These are phyloP conservation scores for Meteorus colon DNA, from an alignment of 2,888 invertebrate species.

Conservation along the genomic window DNA sequence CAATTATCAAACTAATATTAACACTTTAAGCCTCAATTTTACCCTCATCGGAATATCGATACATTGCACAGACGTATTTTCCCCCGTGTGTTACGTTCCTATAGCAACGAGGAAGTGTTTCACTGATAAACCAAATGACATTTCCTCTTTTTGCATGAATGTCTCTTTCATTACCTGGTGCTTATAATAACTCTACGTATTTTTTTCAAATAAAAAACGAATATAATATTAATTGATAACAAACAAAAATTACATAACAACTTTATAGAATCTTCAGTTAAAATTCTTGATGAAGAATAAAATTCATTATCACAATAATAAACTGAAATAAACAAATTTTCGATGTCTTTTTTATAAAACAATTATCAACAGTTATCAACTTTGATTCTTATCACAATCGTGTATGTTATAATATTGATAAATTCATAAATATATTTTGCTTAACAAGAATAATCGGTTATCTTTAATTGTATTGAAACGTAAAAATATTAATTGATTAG, in stretches of 20 bases:
- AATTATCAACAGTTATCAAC: no score
- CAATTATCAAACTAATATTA: no score
- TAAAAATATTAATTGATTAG: no score
- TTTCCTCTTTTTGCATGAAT: conserved; percentile 18
- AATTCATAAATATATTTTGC: no score
- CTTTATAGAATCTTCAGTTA: not conserved
- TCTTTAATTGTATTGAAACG: no score
- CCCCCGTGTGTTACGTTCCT: conserved; percentile 48
- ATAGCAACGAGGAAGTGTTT: conserved; percentile 49
- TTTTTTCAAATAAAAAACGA: not conserved
- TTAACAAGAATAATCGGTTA: no score
- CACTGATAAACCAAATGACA: conserved; percentile 43
- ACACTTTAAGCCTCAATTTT: not conserved
- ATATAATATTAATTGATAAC: conserved; percentile 12
- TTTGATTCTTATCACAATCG: no score
- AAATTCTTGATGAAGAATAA: not conserved
- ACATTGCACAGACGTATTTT: conserved; percentile 18
- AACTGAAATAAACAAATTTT: no score
- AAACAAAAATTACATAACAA: not conserved
- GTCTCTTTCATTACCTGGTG: conserved; percentile 16
- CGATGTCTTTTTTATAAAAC: no score
- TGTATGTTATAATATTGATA: no score
- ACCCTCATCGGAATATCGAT: conserved; percentile 23
- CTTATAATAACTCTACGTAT: conserved; percentile 14
- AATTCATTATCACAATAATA: not conserved